Conservation (phyloP, 2,113 vertebrate species). For the Ia io region DNA sequence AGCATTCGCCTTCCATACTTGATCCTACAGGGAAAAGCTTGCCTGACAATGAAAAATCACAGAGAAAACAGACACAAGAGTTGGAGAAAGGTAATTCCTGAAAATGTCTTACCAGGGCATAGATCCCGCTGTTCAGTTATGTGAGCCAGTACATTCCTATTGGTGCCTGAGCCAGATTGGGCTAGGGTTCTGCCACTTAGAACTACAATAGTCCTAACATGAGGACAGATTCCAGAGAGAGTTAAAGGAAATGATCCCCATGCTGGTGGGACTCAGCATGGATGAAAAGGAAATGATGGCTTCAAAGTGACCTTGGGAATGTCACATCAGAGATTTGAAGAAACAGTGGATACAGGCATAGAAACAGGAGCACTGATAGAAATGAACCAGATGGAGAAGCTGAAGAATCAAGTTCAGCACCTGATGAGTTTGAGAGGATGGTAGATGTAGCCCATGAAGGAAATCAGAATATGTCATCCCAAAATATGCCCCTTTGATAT, state of each 20-base stretch:
- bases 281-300: background rate
- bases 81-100: background rate
- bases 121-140: background rate
- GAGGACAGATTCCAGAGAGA: background rate
- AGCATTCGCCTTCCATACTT: background rate
- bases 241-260: background rate
- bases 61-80: background rate
- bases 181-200: background rate
- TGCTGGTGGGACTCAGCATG: background rate
- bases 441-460: background rate
- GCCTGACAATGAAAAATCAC: background rate
- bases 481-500: background rate
- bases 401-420: background rate
- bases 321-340: background rate
- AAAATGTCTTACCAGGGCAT: background rate
- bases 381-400: background rate
- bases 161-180: background rate
- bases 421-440: background rate
- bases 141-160: background rate
- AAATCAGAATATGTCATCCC: background rate
- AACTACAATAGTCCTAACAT: background rate
- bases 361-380: background rate
- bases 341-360: background rate
- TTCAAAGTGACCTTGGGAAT: background rate
- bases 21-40: background rate